phyloP scores from a whole-genome alignment of 2,113 vertebrate species.

The Stegostoma tigrinum region DNA sequence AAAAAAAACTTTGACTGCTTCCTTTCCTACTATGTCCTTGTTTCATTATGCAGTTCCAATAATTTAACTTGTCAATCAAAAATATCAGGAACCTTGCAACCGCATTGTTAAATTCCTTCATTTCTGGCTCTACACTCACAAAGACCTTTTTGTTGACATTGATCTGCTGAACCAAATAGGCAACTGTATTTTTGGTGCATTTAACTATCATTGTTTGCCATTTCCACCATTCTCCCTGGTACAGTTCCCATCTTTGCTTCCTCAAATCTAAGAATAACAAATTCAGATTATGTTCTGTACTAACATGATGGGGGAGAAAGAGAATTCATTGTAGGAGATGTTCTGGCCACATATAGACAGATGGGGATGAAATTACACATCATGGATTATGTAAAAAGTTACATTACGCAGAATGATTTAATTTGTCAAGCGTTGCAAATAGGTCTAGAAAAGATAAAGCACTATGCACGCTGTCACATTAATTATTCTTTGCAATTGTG shows the following conservation, averaged over 20 bases:
- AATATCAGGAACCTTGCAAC: neutral
- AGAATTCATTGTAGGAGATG: neutral
- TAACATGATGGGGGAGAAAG: neutral
- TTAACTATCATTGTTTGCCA: neutral
- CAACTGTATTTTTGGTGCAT: neutral
- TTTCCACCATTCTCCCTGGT: neutral
- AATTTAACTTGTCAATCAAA: neutral
- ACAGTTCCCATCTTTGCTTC: neutral
- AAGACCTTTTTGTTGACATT: neutral
- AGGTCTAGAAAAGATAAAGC: neutral
- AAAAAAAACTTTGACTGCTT: neutral
- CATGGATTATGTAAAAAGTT: neutral
- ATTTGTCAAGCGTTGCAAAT: neutral
- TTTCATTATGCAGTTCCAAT: neutral
- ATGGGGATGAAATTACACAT: neutral
- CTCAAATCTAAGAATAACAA: neutral
- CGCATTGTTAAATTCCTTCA: neutral
- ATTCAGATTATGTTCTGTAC: neutral
- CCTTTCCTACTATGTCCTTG: neutral
- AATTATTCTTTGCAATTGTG: neutral
- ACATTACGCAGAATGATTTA: neutral
- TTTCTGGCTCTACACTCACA: neutral
- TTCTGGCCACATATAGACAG: too few species aligned
- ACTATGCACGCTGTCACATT: neutral
- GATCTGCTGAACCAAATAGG: neutral